These are phyloP conservation scores for Phasia obesa DNA, from an alignment of 2,888 invertebrate genomes.

Conservation along the genomic window DNA sequence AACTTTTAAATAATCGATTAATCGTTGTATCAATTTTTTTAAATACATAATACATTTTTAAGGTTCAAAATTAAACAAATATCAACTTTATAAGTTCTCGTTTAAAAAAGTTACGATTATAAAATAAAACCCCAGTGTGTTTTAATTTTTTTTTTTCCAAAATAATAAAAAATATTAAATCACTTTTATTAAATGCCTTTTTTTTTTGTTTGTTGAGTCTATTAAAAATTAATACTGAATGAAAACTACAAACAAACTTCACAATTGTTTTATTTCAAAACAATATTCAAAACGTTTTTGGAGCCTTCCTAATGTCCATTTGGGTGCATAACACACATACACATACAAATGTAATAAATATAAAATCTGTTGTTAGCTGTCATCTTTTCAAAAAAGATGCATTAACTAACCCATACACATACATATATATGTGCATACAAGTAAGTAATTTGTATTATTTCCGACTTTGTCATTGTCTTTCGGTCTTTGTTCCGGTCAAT, in stretches of 20 bases:
- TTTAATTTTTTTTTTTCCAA: too few relatives aligned
- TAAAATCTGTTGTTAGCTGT: constrained; percentile 3
- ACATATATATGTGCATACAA: too few relatives aligned
- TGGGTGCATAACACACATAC: neutral
- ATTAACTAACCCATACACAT: neutral
- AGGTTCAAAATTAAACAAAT: too few relatives aligned
- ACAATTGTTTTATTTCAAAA: neutral
- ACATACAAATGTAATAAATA: neutral
- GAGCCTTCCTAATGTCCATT: neutral
- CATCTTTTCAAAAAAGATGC: constrained; percentile 3
- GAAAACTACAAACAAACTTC: neutral
- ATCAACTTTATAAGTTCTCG: too few relatives aligned
- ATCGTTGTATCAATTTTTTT: too few relatives aligned
- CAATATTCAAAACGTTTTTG: neutral
- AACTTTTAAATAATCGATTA: too few relatives aligned
- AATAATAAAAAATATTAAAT: too few relatives aligned
- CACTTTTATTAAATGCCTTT: too few relatives aligned
- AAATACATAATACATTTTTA: too few relatives aligned
- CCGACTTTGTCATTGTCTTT: constrained; percentile 60
- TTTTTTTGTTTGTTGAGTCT: neutral
- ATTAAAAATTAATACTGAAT: neutral
- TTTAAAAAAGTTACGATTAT: too few relatives aligned
- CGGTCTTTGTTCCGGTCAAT: constrained; percentile 65
- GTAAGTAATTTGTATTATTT: constrained; percentile 35
- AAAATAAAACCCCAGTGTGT: too few relatives aligned